Conservation (phyloP, 1,140 invertebrate species). For the Drosophila nigrodunni region DNA sequence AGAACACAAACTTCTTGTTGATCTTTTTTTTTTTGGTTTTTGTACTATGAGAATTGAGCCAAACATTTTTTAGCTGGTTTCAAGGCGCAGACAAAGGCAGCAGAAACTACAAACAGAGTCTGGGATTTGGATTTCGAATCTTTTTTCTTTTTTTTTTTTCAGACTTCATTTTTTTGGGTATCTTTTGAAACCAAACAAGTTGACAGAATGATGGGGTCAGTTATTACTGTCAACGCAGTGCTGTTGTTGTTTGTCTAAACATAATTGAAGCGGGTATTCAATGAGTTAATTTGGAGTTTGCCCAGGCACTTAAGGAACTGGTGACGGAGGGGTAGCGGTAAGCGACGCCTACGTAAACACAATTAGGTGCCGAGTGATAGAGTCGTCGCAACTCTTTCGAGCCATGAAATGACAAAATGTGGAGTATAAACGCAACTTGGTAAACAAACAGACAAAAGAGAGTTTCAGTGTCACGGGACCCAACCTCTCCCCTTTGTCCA, state of each 20-base stretch:
- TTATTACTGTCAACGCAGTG: conserved; percentile 71
- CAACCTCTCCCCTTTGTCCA: background rate
- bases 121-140: conserved; percentile 34
- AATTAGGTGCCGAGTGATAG: conserved; percentile 73
- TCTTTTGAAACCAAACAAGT: background rate
- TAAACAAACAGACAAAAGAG: conserved; percentile 53
- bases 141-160: background rate
- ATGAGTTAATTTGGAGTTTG: conserved; percentile 75
- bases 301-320: conserved; percentile 29
- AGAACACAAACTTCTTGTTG: conserved; percentile 71
- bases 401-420: conserved; percentile 79
- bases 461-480: conserved; percentile 42
- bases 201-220: conserved; percentile 1
- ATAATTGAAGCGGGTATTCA: conserved; percentile 80
- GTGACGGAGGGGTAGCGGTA: conserved; percentile 15
- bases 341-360: conserved; percentile 77
- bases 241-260: conserved; percentile 71
- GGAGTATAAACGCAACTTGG: conserved; percentile 67
- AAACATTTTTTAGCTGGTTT: conserved; percentile 71
- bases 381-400: conserved; percentile 30
- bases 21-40: conserved; percentile 36
- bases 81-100: conserved; percentile 66
- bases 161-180: background rate
- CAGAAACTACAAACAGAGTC: conserved; percentile 56
- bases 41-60: conserved; percentile 75